Conservation (phyloP, 2,888 invertebrate species). For the Acleris laterana region DNA sequence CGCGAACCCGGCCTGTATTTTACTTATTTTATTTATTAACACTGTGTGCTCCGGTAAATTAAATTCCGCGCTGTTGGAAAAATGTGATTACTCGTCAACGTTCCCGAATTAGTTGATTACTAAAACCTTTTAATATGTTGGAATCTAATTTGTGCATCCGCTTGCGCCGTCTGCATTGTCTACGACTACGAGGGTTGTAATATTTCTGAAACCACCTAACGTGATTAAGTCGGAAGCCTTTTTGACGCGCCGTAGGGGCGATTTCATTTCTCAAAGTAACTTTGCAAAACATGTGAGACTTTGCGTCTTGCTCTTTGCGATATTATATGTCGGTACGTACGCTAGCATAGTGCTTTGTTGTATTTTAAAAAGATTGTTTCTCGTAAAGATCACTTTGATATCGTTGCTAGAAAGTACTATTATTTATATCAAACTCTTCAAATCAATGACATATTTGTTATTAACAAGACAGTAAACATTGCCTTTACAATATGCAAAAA, state of each 20-base stretch:
- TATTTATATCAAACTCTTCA: background rate
- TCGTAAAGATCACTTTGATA: constrained; percentile 6
- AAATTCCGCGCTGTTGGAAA: constrained; percentile 56
- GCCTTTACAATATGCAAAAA: constrained; percentile 47
- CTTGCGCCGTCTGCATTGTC: constrained; percentile 23
- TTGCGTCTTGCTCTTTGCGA: constrained; percentile 37
- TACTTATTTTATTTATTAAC: constrained; percentile 69
- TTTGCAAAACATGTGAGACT: constrained; percentile 42
- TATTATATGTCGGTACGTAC: constrained; percentile 28
- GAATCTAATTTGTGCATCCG: constrained; percentile 33
- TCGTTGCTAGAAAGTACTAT: constrained; percentile 8
- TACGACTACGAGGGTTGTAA: constrained; percentile 44
- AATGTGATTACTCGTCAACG: constrained; percentile 46
- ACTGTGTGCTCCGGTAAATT: constrained; percentile 57
- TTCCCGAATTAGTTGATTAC: constrained; percentile 31
- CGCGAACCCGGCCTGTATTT: constrained; percentile 54
- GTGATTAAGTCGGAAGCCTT: constrained; percentile 60
- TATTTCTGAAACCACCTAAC: constrained; percentile 58
- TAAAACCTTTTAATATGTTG: constrained; percentile 32
- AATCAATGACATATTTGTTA: constrained; percentile 30
- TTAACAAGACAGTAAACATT: constrained; percentile 30
- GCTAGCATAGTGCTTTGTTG: constrained; percentile 38
- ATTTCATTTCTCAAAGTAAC: constrained; percentile 72
- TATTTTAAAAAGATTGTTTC: constrained; percentile 41
- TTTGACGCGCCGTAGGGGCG: constrained; percentile 56